Evolutionary conservation across 1,140 invertebrate species (phyloP), one percentile per base, ranked within the genome.

Genomic region (Armadillidium nasatum): DNA sequence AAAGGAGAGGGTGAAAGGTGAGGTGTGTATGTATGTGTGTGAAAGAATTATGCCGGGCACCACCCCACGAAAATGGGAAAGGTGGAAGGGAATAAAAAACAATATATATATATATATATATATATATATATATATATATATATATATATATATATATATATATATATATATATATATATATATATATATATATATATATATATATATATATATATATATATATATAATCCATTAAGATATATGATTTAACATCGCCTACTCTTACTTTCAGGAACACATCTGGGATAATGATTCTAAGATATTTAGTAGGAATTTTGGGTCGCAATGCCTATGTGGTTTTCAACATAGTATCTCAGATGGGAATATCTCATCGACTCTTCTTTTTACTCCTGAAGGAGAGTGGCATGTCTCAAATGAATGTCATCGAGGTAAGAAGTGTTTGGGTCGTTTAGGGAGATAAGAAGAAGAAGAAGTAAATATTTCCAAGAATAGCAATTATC

Each of bases 281-380:
- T 60, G 80, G 78, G 0, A 71, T 81, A 54, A 78, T 78, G 76
- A 73, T 84, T 45, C 82, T 88, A 50, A 82, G 85, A 19, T 86
- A 87, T 76, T 77, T 88, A 6, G 86, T 88, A 76, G 87, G 87
- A 11, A 45, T 78, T 7, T 73, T 78, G 67, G 78, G 78, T 7
- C 70, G 80, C 23, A 81, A 80, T 68, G 77, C 78, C 23, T 78
- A 80, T 76, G 75, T 79, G 54, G 79, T 76, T 68, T 77, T 81
- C 72, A 81, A 81, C 75, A 78, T 81, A 33, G 75, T 81, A 21
- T 78, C 79, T n/a, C 79, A 81, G 60, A 78, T 81, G 77, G 79
- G 75, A 4, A 70, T 78, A 10, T 77, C 77, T 33, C 77, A 78
- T 33, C 66, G 77, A 46, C 77, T 81, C 33, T 72, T 81, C 10